Conservation (phyloP, 2,888 invertebrate species). For the Hecatera dysodea region DNA sequence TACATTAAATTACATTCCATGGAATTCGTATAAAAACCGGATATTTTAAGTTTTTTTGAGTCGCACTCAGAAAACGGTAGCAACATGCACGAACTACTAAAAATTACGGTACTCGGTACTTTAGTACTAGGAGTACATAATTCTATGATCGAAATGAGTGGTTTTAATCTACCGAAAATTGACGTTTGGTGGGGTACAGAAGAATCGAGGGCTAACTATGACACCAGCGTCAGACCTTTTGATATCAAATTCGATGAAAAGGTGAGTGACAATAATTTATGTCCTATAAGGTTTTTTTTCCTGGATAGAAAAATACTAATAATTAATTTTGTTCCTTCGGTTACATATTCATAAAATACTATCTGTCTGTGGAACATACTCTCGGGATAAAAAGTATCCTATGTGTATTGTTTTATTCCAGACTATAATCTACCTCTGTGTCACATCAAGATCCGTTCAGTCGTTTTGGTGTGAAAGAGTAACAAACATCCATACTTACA, state of each 20-base stretch:
- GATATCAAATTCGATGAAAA: neutral
- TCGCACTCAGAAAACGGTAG: neutral
- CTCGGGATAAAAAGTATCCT: too few species aligned
- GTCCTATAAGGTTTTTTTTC: too few species aligned
- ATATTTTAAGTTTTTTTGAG: neutral
- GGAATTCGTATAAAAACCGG: neutral
- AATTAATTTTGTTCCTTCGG: too few species aligned
- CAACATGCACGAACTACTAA: neutral
- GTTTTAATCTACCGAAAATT: constrained; percentile 12
- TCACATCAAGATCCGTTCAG: too few species aligned
- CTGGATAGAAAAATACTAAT: too few species aligned
- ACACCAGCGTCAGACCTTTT: constrained; percentile 82
- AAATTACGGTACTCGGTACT: neutral
- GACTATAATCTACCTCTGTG: too few species aligned
- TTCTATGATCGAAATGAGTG: constrained; percentile 16
- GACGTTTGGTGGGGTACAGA: constrained; percentile 61
- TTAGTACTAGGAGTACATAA: constrained; percentile 16
- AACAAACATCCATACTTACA: too few species aligned
- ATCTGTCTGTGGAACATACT: too few species aligned
- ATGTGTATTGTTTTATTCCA: too few species aligned
- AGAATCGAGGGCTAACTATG: constrained; percentile 64
- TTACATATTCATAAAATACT: too few species aligned
- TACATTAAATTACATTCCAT: neutral
- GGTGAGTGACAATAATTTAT: constrained; percentile 7
- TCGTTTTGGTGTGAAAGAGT: too few species aligned